Evolutionary conservation across 2,113 vertebrate genomes (phyloP).

Genomic region (Forbesichthys papilliferus): DNA sequence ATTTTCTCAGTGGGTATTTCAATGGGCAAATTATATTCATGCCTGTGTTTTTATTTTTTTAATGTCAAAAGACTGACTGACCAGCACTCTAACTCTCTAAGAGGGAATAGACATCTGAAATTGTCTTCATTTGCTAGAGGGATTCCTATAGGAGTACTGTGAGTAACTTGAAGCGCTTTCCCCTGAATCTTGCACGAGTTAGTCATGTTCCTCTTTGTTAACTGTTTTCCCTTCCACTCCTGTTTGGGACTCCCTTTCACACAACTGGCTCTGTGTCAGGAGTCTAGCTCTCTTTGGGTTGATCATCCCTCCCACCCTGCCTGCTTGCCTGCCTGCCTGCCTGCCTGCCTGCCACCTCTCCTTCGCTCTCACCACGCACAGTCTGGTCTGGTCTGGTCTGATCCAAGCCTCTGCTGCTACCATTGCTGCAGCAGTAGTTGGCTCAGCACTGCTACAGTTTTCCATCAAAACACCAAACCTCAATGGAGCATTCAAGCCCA

Average conservation of each 20-base stretch:
- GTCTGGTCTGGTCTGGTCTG: slow-evolving; percentile 44
- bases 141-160: slow-evolving; percentile 29
- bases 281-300: slow-evolving; percentile 38
- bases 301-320: slow-evolving; percentile 33
- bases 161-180: slow-evolving; percentile 41
- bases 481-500: slow-evolving; percentile 76
- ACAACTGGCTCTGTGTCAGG: slow-evolving; percentile 47
- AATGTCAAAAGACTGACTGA: neutral
- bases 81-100: neutral
- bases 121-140: neutral
- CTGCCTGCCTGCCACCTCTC: slow-evolving; percentile 10
- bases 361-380: slow-evolving; percentile 20
- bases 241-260: slow-evolving; percentile 39
- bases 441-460: slow-evolving; percentile 69
- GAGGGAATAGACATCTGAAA: neutral
- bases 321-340: neutral
- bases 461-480: slow-evolving; percentile 79
- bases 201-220: slow-evolving; percentile 39
- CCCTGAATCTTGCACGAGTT: slow-evolving; percentile 30
- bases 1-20: neutral
- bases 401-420: slow-evolving; percentile 54
- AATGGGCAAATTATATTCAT: neutral
- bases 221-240: slow-evolving; percentile 42
- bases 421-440: slow-evolving; percentile 65
- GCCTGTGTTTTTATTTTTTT: neutral